Conservation (phyloP, 2,113 vertebrate genomes). For the Condylura cristata region DNA sequence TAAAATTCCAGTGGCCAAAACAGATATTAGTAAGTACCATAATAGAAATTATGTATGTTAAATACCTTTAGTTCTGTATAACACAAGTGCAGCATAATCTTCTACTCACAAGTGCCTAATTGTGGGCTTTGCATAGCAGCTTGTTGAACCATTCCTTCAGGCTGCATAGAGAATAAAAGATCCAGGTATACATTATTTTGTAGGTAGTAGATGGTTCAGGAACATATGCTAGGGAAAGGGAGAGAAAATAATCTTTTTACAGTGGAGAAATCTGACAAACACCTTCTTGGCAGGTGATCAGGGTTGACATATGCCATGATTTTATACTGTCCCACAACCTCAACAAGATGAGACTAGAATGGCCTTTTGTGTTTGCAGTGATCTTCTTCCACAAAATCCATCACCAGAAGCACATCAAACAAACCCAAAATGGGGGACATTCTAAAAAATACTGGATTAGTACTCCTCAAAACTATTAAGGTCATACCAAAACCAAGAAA, state of each 20-base stretch:
- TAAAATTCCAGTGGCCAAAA: neutral
- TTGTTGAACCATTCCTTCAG: too few relatives aligned
- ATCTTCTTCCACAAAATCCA: neutral
- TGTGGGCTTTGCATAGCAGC: neutral
- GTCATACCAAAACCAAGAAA: neutral
- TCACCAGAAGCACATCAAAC: neutral
- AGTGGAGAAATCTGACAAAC: too few relatives aligned
- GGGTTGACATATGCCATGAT: neutral
- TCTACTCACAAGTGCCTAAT: neutral
- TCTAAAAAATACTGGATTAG: neutral
- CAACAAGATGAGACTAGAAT: neutral
- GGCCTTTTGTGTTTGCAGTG: neutral
- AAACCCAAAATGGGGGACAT: neutral
- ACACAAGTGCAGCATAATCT: neutral
- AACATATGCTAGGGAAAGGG: neutral
- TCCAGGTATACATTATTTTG: too few relatives aligned
- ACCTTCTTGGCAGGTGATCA: neutral
- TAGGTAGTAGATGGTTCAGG: too few relatives aligned
- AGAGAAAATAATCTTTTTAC: neutral
- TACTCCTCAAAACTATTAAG: neutral
- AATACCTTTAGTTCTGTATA: too few relatives aligned
- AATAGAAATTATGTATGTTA: neutral
- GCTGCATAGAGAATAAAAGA: too few relatives aligned
- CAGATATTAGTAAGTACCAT: neutral
- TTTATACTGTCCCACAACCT: neutral